A percentile compares a stretch with the other conserved stretches of the same genome.
Evolutionary conservation across 2,113 vertebrate species (phyloP).

Genomic region (Tricholaema leucomelas): DNA sequence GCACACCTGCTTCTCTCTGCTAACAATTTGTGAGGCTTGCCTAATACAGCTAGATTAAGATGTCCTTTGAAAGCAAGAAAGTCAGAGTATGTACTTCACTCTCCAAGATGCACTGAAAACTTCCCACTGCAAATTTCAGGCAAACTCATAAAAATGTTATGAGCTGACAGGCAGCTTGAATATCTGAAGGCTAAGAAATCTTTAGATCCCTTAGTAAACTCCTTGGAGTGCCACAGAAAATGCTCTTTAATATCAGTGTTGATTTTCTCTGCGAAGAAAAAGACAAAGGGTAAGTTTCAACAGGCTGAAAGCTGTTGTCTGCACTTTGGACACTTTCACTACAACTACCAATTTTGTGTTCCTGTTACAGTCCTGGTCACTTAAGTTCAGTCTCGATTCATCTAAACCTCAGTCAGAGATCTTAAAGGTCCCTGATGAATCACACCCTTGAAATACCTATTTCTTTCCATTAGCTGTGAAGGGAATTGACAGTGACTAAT

Average conservation of each 20-base stretch:
- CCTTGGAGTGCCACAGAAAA: not conserved
- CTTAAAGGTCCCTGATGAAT: not conserved
- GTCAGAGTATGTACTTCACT: not conserved
- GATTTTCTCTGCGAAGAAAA: not conserved
- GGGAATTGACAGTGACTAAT: not conserved
- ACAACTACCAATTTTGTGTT: not conserved
- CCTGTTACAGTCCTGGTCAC: not conserved
- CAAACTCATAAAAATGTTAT: not conserved
- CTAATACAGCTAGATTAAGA: not conserved
- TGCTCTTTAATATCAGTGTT: not conserved
- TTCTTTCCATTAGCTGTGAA: constrained; percentile 5
- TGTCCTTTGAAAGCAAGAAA: not conserved
- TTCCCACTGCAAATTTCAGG: not conserved
- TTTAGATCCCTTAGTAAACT: not conserved
- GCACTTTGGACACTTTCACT: not conserved
- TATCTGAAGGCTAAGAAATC: not conserved
- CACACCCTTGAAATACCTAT: not conserved
- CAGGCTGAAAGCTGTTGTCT: not conserved
- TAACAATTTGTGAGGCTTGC: not conserved
- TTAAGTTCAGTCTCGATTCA: not conserved
- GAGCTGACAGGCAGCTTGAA: not conserved
- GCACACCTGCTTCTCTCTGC: not conserved
- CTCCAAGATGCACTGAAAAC: not conserved
- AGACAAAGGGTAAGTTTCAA: not conserved
- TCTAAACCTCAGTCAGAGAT: constrained; percentile 1